These are phyloP conservation scores for Samia ricini DNA, from an alignment of 1,140 invertebrate species.

Conservation along the genomic window DNA sequence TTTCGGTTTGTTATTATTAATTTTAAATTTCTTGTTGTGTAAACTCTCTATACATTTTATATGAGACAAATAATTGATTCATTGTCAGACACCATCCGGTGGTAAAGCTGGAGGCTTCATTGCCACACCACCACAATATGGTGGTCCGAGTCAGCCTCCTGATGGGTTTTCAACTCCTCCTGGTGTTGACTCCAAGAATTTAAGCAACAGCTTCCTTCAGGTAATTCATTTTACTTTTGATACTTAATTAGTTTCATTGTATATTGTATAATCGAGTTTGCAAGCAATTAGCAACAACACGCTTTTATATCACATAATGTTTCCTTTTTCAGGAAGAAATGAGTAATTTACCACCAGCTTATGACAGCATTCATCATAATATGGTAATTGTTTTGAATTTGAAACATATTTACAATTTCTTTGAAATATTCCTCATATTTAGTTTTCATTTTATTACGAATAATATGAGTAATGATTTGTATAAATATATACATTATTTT, in stretches of 20 bases:
- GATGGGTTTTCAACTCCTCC: constrained; percentile 87
- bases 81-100: constrained; percentile 61
- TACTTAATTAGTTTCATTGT: constrained; percentile 3
- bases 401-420: constrained; percentile 16
- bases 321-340: constrained; percentile 70
- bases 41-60: too few species aligned
- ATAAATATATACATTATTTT: too few species aligned
- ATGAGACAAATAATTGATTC: constrained; percentile 7
- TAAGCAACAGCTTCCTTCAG: constrained; percentile 80
- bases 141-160: constrained; percentile 68
- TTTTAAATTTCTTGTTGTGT: too few species aligned
- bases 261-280: background rate
- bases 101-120: constrained; percentile 77
- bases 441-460: background rate
- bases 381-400: constrained; percentile 52
- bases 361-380: constrained; percentile 78
- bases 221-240: constrained; percentile 34
- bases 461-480: background rate
- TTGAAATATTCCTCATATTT: constrained; percentile 5
- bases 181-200: constrained; percentile 76
- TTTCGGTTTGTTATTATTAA: too few species aligned
- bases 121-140: constrained; percentile 51
- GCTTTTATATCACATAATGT: constrained; percentile 7
- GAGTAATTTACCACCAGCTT: constrained; percentile 74
- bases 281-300: background rate